These are phyloP conservation scores for Ageneiosus marmoratus DNA, from an alignment of 2,113 vertebrate species.

Conservation along the genomic window DNA sequence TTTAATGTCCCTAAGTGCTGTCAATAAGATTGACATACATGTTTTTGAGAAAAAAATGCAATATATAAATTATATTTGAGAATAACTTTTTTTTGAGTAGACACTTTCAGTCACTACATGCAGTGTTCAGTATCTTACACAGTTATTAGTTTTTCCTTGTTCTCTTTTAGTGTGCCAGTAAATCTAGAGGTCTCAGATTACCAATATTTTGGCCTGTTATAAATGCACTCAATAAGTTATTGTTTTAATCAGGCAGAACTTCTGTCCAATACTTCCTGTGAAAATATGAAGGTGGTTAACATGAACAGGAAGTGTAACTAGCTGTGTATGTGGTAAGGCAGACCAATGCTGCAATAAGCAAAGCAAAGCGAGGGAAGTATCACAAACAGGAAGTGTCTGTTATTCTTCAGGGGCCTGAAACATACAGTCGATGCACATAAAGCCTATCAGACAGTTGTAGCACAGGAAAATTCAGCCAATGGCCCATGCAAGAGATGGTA, in stretches of 20 bases:
- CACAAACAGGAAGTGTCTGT: conserved; percentile 84
- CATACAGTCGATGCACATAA: conserved; percentile 63
- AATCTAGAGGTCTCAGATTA: neutral
- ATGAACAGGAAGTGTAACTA: conserved; percentile 72
- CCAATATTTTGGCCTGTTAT: neutral
- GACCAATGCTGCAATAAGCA: conserved; percentile 58
- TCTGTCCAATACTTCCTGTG: neutral
- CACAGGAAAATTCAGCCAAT: conserved; percentile 65
- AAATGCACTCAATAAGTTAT: neutral
- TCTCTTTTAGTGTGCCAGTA: neutral
- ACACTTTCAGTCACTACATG: neutral
- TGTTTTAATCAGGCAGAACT: neutral
- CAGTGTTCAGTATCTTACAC: no score
- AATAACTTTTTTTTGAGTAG: neutral
- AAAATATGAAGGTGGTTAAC: conserved; percentile 25
- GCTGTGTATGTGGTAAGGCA: conserved; percentile 66
- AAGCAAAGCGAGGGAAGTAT: conserved; percentile 58
- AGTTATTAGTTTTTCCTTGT: neutral
- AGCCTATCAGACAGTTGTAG: conserved; percentile 60
- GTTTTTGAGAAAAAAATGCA: neutral
- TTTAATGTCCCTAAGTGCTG: neutral
- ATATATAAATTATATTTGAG: neutral
- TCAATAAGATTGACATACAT: neutral
- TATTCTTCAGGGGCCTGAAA: conserved; percentile 54
- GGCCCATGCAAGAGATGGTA: conserved; percentile 83